These are phyloP conservation scores for Periplaneta americana DNA, from an alignment of 1,140 invertebrate genomes.

Conservation along the genomic window DNA sequence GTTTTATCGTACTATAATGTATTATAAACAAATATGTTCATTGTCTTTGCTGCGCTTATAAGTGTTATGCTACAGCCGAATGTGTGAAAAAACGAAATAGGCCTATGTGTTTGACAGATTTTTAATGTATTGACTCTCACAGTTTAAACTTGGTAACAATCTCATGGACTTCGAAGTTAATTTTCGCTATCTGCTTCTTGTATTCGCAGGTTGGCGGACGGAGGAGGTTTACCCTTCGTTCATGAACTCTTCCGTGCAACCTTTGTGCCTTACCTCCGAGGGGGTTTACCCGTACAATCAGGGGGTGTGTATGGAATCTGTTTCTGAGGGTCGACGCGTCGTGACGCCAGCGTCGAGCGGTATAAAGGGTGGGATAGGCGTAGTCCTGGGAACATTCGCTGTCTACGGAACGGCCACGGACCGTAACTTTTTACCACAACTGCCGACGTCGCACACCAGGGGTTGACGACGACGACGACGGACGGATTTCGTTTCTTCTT, in stretches of 20 bases:
- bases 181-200: no score
- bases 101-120: no score
- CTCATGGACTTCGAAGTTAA: no score
- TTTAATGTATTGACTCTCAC: no score
- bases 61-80: no score
- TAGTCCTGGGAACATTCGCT: background rate
- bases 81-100: no score
- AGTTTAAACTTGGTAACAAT: no score
- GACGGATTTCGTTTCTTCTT: background rate
- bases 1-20: no score
- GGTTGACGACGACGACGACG: background rate
- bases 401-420: background rate
- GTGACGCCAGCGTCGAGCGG: background rate
- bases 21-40: no score
- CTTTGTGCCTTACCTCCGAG: background rate
- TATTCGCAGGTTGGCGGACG: no score
- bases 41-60: no score
- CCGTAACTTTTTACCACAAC: background rate
- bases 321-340: background rate
- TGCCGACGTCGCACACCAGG: background rate
- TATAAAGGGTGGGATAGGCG: background rate
- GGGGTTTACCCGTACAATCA: background rate
- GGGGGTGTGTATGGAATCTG: background rate
- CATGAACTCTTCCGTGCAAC: background rate
- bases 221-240: background rate